A percentile compares a stretch with the other conserved stretches of the same genome.
These are phyloP conservation scores for Porites australiensis DNA, from an alignment of 64 coral and sea anemone genomes.

Conservation along the genomic window DNA sequence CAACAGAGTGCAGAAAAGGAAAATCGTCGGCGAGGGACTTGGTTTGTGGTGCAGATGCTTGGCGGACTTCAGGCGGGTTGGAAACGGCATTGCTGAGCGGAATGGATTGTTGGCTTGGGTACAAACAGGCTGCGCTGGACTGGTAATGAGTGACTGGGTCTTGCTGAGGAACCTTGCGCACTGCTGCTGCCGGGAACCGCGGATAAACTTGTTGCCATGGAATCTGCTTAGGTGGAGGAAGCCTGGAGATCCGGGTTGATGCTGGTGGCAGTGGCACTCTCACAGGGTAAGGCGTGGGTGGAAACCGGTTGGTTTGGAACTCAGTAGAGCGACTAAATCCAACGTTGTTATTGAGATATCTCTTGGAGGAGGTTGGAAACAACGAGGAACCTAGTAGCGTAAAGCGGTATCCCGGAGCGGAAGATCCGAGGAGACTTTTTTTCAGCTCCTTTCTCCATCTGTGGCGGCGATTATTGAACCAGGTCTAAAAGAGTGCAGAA, in stretches of 20 bases:
- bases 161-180: background rate
- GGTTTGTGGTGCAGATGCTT: background rate
- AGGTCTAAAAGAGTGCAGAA: background rate
- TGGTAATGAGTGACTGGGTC: background rate
- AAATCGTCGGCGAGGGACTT: background rate
- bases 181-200: background rate
- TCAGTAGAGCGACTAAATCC: background rate
- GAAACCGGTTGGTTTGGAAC: background rate
- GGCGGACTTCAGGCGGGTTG: background rate
- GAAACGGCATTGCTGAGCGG: background rate
- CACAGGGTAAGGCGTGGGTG: background rate
- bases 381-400: background rate
- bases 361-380: background rate
- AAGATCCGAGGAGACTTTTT: background rate
- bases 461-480: conserved; percentile 11
- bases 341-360: no score
- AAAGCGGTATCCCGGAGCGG: background rate
- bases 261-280: background rate
- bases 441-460: conserved; percentile 27
- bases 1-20: background rate
- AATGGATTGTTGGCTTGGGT: background rate
- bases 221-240: background rate
- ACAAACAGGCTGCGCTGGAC: background rate
- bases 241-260: background rate
- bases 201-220: background rate